phyloP scores from a whole-genome alignment of 2,797 vertebrate species.

The Eulemur coronatus region DNA sequence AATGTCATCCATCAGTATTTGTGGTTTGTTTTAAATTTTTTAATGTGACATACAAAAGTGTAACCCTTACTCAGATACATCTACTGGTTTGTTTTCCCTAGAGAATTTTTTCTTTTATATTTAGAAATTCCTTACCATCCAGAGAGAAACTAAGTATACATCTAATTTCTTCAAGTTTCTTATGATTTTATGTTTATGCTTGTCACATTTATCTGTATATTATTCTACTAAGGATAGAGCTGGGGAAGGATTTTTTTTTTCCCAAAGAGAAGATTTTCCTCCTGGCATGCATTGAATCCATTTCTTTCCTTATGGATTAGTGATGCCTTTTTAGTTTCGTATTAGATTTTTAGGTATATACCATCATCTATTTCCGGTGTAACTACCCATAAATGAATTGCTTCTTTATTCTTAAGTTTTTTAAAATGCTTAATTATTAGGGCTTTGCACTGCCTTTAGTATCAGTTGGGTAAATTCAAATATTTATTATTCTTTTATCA shows the following conservation, averaged over 20 bases:
- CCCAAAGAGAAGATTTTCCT: background rate
- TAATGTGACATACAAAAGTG: conserved; percentile 18
- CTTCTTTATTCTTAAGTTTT: background rate
- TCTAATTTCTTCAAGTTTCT: conserved; percentile 30
- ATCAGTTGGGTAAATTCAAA: background rate
- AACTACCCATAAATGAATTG: background rate
- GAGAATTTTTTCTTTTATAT: background rate
- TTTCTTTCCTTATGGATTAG: background rate
- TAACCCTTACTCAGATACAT: background rate
- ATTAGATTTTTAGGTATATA: background rate
- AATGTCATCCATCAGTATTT: background rate
- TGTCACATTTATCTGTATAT: conserved; percentile 38
- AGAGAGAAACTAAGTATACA: conserved; percentile 35
- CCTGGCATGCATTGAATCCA: background rate
- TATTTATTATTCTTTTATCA: background rate
- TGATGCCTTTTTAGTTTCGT: background rate
- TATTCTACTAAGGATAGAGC: background rate
- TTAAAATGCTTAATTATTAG: background rate
- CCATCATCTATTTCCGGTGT: background rate
- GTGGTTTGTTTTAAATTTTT: conserved; percentile 29
- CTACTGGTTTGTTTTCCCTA: background rate
- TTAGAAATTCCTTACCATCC: conserved; percentile 11
- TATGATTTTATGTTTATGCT: background rate
- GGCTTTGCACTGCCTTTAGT: background rate
- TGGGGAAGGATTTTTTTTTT: background rate